Evolutionary conservation across 30 jellyfish, hydroid and myxozoan genomes (phyloP), one percentile per base, ranked within the genome.

Genomic region (Pelagia noctiluca): DNA sequence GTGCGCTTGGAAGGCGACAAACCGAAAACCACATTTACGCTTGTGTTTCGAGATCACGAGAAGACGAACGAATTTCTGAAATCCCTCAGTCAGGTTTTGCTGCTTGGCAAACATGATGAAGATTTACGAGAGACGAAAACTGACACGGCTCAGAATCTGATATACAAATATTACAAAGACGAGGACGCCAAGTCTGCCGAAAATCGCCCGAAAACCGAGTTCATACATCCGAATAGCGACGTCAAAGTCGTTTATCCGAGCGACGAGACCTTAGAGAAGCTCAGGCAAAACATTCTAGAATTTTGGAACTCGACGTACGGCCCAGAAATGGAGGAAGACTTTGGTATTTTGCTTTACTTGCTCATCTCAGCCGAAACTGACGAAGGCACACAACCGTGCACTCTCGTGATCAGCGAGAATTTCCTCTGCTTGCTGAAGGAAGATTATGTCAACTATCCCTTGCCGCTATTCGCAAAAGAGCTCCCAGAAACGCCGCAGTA

Each of bases 261-360:
- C 89, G 98, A 92, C 67, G 98, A 92, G n/a, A 37, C 89, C 8
- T 88, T 92, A 42, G 98, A 86, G 3, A 92, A 92, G 63, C 50
- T 92, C 80, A 79, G 86, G 28, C 64, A 61, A n/a, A 70, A 80
- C 52, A 80, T 92, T n/a, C 57, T 47, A 31, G 92, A 81, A 24
- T 72, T 68, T 36, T 22, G 84, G 13, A 71, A 64, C 25, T 38
- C 60, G 3, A 50, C 76, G 12, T 66, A 85, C 23, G 84, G 52
- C 0, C 62, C 77, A 76, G 89, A 71, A 12, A 34, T 80, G 16
- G 94, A 65, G 4, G 82, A 48, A 11, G 86, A 74, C 16, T 92
- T 85, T 37, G 83, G 95, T 4, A 76, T 85, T 46, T 47, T 92
- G 52, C 47, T 80, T 62, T 85, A 86, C 50, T 47, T 89, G 82